Evolutionary conservation across 2,797 vertebrate species (phyloP).

Genomic region (Alfaro cultratus): DNA sequence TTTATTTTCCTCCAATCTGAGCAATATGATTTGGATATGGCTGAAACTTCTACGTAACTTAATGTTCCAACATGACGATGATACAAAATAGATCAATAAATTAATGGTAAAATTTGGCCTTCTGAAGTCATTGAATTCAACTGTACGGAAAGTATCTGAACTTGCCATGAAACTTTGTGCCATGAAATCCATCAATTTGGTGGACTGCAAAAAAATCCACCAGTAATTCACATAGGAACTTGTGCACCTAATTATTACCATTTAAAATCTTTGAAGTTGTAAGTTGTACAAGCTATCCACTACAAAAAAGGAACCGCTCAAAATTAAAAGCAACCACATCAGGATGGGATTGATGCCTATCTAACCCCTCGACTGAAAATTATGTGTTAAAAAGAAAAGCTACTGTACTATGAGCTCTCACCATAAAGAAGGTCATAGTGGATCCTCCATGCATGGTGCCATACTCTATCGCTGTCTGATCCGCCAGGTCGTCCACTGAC

Average conservation of each 20-base stretch:
- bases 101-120: neutral
- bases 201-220: neutral
- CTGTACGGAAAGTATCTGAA: neutral
- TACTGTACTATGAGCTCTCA: conserved; percentile 56
- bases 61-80: neutral
- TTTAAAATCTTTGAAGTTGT: neutral
- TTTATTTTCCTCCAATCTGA: neutral
- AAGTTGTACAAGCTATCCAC: neutral
- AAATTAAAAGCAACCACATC: neutral
- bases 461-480: conserved; percentile 97
- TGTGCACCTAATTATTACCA: too few relatives aligned
- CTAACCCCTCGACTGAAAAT: neutral
- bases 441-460: conserved; percentile 98
- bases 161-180: neutral
- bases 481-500: conserved; percentile 96
- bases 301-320: neutral
- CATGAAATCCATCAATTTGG: neutral
- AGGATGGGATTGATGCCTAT: neutral
- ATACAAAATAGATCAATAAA: neutral
- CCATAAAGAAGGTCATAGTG: conserved; percentile 99
- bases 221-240: neutral
- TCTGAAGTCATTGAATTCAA: neutral
- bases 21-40: neutral
- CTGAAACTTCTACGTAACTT: neutral
- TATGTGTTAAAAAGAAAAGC: neutral